Base-by-base conservation (phyloP, 2,888 invertebrate species). In the Aphelenchoides bicaudatus region DNA sequence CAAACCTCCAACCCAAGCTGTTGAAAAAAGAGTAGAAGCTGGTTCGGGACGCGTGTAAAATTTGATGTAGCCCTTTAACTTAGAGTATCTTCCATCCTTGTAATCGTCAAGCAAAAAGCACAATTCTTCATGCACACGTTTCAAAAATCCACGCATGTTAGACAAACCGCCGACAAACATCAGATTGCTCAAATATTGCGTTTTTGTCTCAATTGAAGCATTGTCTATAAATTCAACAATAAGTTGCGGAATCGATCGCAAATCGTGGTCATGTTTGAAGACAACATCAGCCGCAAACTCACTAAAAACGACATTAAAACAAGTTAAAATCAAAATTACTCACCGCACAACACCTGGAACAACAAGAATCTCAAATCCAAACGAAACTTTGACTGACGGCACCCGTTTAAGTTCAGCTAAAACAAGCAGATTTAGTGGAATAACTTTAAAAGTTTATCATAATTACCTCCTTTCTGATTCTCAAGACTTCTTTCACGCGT, bases 161-260 rank as follows among this genome's bases (percentile, higher is more conserved):
- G 87, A 84, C 1, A 88, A 87, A 6, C 94, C 94, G 34, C 94
- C 96, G 58, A 88, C 86, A 27, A 94, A 81, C 56, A 94, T 82
- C 67, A 96, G 85, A 81, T 89, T 91, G 79, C 86, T 87, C 0
- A 89, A 87, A 34, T 96, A 83, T 39, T 83, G 83, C 55, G 85
- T 84, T 16, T 92, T 85, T 62, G 87, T 85, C 82, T 94, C 92
- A 27, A 90, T 83, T 0, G 90, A 88, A 68, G 90, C 88, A 85
- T 87, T 85, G 43, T 87, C 75, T 59, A 92, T 86, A 52, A 89
- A 85, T 80, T 91, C 88, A 59, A 94, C 82, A 69, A 94, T 86
- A 81, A 91, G 86, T 65, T 90, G 88, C 0, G 89, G 86, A 62
- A 94, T 81, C 55, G 90, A 87, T 56, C 88, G 84, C 68, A 87